Base-by-base conservation (phyloP, 2,888 invertebrate genomes). In the Folsomia manolachei region DNA sequence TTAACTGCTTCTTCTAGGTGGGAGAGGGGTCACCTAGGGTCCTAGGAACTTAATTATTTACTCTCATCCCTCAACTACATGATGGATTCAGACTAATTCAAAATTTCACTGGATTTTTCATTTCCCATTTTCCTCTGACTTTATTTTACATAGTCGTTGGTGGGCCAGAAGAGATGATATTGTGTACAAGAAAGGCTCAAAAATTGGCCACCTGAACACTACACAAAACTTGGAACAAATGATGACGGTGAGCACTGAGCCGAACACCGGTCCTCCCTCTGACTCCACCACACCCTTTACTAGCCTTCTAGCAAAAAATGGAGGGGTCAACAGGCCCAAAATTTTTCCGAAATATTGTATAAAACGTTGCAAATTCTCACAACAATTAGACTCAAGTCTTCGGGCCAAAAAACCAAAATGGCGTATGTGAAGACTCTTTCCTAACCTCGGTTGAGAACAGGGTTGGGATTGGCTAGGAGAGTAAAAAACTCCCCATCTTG, bases 351-450 rank as follows among this genome's bases (percentile, higher is more conserved):
- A 67, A 67, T 56, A 24, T 14, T 26, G 52, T 25, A 56, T 26
- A 67, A 56, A 67, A 53, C 23, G 67, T 67, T 67, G 67, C 67
- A 56, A 67, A 67, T 51, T 67, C 56, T 60, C 26, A 53, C 26
- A 60, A 67, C 71, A 56, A 72, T 76, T 77, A 72, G 77, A 75
- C 74, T 77, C 69, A 75, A 72, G 74, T 75, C 77, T 75, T 72
- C 75, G 75, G 78, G 75, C 78, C 79, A 77, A 77, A 76, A 79
- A 79, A 78, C 79, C 79, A 79, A 79, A 79, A 79, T 79, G 79
- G 79, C 79, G 79, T 77, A 74, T 75, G 56, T 65, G 64, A 69
- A 72, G 72, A 72, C 70, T 75, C 72, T 72, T 72, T 72, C 72
- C 72, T 72, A 69, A 39, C 67, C 27, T 53, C 52, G 52, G 63